phyloP scores from a whole-genome alignment of 2,797 vertebrate species.

The Tadarida brasiliensis region DNA sequence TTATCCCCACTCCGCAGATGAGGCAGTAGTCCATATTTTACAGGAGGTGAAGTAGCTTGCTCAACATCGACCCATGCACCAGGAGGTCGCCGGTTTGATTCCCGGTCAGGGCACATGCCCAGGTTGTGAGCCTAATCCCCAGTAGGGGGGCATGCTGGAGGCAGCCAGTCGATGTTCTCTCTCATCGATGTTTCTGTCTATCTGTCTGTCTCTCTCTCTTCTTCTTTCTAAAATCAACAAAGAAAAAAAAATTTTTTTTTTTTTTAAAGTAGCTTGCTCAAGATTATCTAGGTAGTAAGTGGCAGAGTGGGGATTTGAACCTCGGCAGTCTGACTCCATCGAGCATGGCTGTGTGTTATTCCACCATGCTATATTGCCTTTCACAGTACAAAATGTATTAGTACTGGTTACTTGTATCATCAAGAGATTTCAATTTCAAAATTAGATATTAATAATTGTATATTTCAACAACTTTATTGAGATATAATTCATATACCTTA shows the following conservation, averaged over 20 bases:
- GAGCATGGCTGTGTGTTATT: rapidly evolving
- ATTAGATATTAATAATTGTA: constrained; percentile 23
- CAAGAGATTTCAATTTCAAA: constrained; percentile 35
- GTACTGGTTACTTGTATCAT: background rate
- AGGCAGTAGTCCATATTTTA: background rate
- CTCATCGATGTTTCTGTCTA: too few species aligned
- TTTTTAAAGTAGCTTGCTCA: background rate
- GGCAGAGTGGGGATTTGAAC: background rate
- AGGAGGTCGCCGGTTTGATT: too few species aligned
- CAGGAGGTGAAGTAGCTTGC: background rate
- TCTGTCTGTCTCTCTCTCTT: too few species aligned
- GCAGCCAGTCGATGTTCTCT: too few species aligned
- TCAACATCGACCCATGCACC: background rate
- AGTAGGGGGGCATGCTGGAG: too few species aligned
- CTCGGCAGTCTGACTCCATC: background rate
- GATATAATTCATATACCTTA: background rate
- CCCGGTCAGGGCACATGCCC: too few species aligned
- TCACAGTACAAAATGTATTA: background rate
- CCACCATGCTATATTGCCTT: background rate
- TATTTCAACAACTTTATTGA: constrained; percentile 12
- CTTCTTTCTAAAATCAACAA: too few species aligned
- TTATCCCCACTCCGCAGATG: background rate
- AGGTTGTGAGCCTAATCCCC: too few species aligned
- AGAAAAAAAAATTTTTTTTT: too few species aligned
- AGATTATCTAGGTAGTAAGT: background rate